Evolutionary conservation across 2,797 vertebrate genomes (phyloP), one percentile per base, ranked within the genome.

Genomic region (Eidolon dupreanum): DNA sequence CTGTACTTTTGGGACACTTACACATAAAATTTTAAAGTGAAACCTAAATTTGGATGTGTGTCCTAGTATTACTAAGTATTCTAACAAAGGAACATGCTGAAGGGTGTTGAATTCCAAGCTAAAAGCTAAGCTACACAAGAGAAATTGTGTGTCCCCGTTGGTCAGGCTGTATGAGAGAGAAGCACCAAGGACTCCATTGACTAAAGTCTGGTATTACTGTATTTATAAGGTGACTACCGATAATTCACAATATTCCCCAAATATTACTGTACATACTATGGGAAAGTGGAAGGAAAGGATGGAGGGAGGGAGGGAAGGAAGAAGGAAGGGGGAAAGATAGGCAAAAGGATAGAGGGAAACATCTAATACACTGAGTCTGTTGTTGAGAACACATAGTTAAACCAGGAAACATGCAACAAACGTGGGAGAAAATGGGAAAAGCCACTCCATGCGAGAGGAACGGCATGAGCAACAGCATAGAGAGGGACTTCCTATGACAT

Each of bases 11-110:
- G 71, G 26, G n/a, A 96, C 88, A 68, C 8, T 55, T 77, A 22
- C 22, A 75, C n/a, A 66, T 81, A 92, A 81, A 74, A 75, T 49
- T 78, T 93, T 65, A 70, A 90, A 65, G n/a, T 85, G n/a, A 22
- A 81, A 65, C 22, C 51, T 79, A 66, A 66, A 73, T 31, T 82
- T 82, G 73, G 28, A 19, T 8, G 10, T 59, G 2, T 79, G 11
- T 61, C 49, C n/a, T 16, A 31, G 24, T 74, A 82, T 49, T 41
- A 74, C 9, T 17, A 74, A 81, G 24, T 87, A 49, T 31, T 49
- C 41, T 87, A 43, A 86, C 53, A 84, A 24, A 70, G 51, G 36
- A 57, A 49, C 31, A 3, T 28, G 4, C n/a, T 71, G 41, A 59
- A 41, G 15, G 4, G 11, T 65, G 0, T 12, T 51, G 36, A 94